These are phyloP conservation scores for Lithobates sylvaticus DNA, from an alignment of 2,797 vertebrate species.

Conservation along the genomic window DNA sequence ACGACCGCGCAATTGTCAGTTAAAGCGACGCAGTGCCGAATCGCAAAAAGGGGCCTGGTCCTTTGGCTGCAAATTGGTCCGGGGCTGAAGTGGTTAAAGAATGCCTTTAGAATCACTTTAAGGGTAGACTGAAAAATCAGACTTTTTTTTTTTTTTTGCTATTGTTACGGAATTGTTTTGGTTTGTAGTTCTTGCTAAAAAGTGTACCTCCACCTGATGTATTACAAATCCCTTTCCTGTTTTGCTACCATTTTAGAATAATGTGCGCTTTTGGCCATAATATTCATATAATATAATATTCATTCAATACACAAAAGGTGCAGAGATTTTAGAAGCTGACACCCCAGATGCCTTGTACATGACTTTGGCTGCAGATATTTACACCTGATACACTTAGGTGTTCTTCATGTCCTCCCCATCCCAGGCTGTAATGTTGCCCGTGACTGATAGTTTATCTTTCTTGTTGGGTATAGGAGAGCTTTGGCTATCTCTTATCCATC, in stretches of 20 bases:
- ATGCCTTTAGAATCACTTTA: no score
- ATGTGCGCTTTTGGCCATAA: constrained; percentile 3
- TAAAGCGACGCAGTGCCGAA: no score
- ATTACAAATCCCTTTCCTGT: background rate
- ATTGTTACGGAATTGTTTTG: no score
- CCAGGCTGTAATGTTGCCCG: background rate
- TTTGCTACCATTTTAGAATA: constrained; percentile 18
- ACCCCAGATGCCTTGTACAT: background rate
- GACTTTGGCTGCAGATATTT: constrained; percentile 63
- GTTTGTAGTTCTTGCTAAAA: no score
- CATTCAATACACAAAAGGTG: background rate
- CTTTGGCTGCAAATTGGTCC: no score
- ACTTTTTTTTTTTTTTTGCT: no score
- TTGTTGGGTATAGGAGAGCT: background rate
- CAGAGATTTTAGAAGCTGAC: background rate
- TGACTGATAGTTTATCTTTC: constrained; percentile 13
- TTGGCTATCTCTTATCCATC: constrained; percentile 21
- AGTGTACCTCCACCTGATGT: no score
- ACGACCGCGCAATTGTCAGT: no score
- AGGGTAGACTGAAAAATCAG: no score
- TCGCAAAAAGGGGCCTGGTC: no score
- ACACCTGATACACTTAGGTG: constrained; percentile 60
- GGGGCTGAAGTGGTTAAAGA: no score
- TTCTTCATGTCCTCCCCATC: background rate
- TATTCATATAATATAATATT: no score